Evolutionary conservation across 2,113 vertebrate species (phyloP), one percentile per base, ranked within the genome.

Genomic region (Anseranas semipalmata): DNA sequence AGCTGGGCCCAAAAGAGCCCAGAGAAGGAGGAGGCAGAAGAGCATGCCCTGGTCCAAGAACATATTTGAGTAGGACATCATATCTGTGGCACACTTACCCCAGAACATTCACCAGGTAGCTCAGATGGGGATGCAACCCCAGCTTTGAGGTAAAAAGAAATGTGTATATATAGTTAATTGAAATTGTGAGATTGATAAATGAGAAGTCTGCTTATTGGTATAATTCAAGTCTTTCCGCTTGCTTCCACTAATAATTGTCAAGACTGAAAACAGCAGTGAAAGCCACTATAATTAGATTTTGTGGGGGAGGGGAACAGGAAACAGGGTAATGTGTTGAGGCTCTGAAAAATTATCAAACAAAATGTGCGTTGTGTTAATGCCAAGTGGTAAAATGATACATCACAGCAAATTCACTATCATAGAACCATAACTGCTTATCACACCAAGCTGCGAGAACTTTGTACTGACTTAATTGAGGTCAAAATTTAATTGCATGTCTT

Each of bases 401-500:
- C 56, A 59, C 24, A 89, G 86, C n/a, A 92, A 85, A 87, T 43
- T 65, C 83, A 86, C 32, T 78, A 90, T 87, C 65, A 77, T 10
- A 94, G 65, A 86, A 90, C 75, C n/a, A 3, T 74, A 78, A 81
- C 76, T 84, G 65, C 92, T 90, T 90, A 90, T 86, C 93, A 81
- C 37, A 88, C 20, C 27, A 10, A 65, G 60, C 72, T 93, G 6
- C 27, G 53, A 87, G 68, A 81, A 88, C 55, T 94, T 79, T n/a
- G 41, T 35, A 52, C 46, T 87, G 60, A 82, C 39, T 84, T 93
- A 93, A 92, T 4, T 84, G 88, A 90, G 90, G 95, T 91, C 85
- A 86, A 84, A 56, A 95, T 93, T 84, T 84, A 88, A 93, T 74
- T 80, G 75, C 46, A 11, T 75, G 32, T 86, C 93, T 85, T 94